Percentiles rank a stretch among this genome's conserved stretches.
Conservation (phyloP, 2,113 vertebrate genomes). For the Lipophrys pholis region DNA sequence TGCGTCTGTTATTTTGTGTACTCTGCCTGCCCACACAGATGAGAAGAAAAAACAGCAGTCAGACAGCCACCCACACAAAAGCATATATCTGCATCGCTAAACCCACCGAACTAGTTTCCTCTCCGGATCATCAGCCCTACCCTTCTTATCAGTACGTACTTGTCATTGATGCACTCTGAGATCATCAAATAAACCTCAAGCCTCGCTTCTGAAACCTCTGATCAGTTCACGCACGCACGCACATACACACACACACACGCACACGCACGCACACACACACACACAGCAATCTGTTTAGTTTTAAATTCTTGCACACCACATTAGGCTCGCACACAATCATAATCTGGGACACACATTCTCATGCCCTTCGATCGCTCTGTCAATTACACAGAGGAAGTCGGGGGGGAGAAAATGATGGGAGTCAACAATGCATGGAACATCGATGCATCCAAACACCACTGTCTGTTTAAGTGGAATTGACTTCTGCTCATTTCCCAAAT, state of each 20-base stretch:
- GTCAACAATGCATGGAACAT: constrained; percentile 74
- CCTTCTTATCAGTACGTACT: neutral
- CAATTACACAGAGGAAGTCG: constrained; percentile 74
- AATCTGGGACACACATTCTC: constrained; percentile 55
- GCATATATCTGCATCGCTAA: constrained; percentile 28
- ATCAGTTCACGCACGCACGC: neutral
- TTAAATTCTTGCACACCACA: constrained; percentile 45
- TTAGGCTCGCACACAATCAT: constrained; percentile 36
- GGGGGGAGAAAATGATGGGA: constrained; percentile 58
- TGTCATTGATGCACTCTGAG: neutral
- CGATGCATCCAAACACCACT: constrained; percentile 73
- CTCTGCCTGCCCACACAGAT: constrained; percentile 65
- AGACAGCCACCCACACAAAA: constrained; percentile 27
- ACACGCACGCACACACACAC: no score
- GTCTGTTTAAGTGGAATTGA: constrained; percentile 80
- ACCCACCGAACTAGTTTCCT: constrained; percentile 7
- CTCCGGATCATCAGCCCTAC: neutral
- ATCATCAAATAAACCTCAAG: neutral
- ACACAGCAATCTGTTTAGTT: constrained; percentile 22
- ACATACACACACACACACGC: neutral
- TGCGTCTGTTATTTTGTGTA: constrained; percentile 23
- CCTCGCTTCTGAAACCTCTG: neutral
- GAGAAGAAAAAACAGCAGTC: constrained; percentile 28
- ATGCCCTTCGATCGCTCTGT: constrained; percentile 61
- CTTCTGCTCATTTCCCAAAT: constrained; percentile 83